A percentile compares a stretch with the other conserved stretches of the same genome.
phyloP scores from a whole-genome alignment of 2,888 invertebrate species.

The Boloria euphrosyne region DNA sequence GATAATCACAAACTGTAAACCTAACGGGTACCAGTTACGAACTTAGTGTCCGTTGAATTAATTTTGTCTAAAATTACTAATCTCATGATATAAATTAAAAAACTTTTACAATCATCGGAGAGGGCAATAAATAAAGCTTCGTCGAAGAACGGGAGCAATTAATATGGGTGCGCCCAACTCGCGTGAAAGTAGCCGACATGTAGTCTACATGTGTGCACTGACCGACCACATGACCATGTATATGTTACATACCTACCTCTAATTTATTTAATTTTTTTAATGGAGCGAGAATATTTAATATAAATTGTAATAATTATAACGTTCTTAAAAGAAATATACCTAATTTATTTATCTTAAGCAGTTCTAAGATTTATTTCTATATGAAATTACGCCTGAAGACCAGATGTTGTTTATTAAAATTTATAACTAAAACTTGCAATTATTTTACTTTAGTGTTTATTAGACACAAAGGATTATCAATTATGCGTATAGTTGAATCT shows the following conservation, averaged over 20 bases:
- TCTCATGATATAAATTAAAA: conserved; percentile 14
- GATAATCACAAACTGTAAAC: neutral
- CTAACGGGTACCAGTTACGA: conserved; percentile 15
- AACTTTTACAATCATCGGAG: conserved; percentile 74
- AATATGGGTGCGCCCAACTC: conserved; percentile 76
- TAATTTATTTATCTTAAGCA: no score
- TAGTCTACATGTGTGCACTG: conserved; percentile 63
- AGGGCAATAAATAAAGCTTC: conserved; percentile 80
- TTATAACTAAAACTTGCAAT: no score
- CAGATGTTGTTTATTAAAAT: no score
- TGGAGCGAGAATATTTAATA: neutral
- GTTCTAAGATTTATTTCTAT: no score
- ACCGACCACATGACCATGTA: conserved; percentile 46
- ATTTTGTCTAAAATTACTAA: conserved; percentile 23
- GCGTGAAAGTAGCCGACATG: conserved; percentile 75
- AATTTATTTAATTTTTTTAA: conserved; percentile 5
- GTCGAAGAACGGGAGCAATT: conserved; percentile 81
- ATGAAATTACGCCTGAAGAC: no score
- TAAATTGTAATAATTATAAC: neutral
- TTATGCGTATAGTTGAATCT: conserved; percentile 27
- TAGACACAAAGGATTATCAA: neutral
- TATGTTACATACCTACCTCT: conserved; percentile 12
- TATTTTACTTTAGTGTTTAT: no score
- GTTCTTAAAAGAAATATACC: no score
- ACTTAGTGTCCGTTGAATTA: conserved; percentile 51